Evolutionary conservation across 2,113 vertebrate species (phyloP).

Genomic region (Tachycineta bicolor): DNA sequence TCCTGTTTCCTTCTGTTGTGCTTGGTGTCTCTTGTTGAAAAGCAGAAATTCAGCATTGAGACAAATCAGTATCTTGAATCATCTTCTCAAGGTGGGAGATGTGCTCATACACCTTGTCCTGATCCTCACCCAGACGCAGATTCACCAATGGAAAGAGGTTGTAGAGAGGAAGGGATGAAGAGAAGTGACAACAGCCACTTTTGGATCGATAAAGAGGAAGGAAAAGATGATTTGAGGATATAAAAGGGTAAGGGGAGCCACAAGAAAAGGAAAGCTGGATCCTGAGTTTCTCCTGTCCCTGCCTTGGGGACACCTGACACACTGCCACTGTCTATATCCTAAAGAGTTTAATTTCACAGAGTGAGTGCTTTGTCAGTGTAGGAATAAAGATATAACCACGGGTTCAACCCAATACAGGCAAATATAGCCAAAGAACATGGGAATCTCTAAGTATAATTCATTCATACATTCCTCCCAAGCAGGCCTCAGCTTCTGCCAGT

Average conservation of each 20-base stretch:
- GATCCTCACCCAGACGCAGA: not conserved
- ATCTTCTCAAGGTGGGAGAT: not conserved
- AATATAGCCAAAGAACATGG: not conserved
- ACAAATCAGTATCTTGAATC: not conserved
- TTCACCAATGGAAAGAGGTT: not conserved
- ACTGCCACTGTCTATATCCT: accelerated
- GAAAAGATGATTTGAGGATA: not conserved
- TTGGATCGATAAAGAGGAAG: accelerated
- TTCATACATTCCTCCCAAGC: not conserved
- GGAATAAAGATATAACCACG: not conserved
- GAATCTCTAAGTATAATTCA: not conserved
- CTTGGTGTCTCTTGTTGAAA: not conserved
- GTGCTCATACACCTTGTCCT: not conserved
- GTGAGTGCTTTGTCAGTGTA: not conserved
- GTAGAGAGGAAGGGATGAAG: not conserved
- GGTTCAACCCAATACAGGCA: not conserved
- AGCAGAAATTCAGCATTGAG: not conserved
- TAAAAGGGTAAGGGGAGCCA: not conserved
- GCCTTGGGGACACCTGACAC: not conserved
- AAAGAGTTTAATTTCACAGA: not conserved
- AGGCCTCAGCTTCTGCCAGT: not conserved
- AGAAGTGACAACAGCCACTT: not conserved
- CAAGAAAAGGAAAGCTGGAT: not conserved
- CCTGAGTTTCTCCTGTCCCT: not conserved
- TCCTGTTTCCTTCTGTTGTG: not conserved